Conservation (phyloP, 2,888 invertebrate genomes). For the Biston betularia region DNA sequence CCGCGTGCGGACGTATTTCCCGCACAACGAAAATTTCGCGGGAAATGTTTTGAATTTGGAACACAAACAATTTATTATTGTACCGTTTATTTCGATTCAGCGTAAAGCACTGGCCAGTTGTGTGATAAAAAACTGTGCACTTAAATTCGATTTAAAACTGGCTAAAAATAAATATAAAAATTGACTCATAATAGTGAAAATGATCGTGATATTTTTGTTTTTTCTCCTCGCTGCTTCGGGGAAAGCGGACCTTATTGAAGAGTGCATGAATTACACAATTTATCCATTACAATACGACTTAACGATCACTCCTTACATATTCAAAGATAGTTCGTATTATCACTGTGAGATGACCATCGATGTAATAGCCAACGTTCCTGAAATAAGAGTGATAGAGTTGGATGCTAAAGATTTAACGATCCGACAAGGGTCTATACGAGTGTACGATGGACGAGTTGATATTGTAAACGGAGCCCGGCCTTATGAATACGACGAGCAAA, state of each 20-base stretch:
- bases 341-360: slow-evolving; percentile 74
- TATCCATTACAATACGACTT: slow-evolving; percentile 80
- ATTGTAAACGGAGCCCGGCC: slow-evolving; percentile 69
- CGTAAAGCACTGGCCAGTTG: not conserved
- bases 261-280: slow-evolving; percentile 79
- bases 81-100: not conserved
- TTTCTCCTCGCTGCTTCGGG: slow-evolving; percentile 56
- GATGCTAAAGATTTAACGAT: slow-evolving; percentile 71
- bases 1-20: slow-evolving; percentile 63
- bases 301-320: slow-evolving; percentile 67
- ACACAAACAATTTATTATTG: slow-evolving; percentile 9
- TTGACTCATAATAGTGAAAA: slow-evolving; percentile 36
- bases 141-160: not conserved
- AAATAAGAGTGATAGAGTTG: slow-evolving; percentile 68
- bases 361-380: slow-evolving; percentile 72
- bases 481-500: slow-evolving; percentile 61
- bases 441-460: slow-evolving; percentile 60
- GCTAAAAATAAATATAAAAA: not conserved
- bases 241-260: slow-evolving; percentile 66
- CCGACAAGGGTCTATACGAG: slow-evolving; percentile 60
- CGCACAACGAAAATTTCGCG: slow-evolving; percentile 31
- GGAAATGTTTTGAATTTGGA: slow-evolving; percentile 24
- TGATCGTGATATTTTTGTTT: slow-evolving; percentile 53
- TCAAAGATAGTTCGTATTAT: slow-evolving; percentile 62
- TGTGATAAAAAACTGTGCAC: not conserved